Conservation (phyloP, 2,113 vertebrate genomes). For the Chloropsis cyanopogon region DNA sequence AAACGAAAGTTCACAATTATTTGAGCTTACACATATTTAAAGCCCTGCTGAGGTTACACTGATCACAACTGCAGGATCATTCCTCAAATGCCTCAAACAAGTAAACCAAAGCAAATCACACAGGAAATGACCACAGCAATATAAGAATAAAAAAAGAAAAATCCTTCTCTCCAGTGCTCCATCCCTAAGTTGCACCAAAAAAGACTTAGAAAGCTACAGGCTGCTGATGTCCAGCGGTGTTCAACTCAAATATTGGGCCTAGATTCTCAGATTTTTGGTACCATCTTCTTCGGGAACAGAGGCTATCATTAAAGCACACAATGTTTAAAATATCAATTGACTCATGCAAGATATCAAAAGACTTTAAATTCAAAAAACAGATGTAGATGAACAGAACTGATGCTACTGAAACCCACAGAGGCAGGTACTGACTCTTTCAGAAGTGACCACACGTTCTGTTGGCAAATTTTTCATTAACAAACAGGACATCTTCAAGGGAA, state of each 20-base stretch:
- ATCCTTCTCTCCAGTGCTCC: neutral
- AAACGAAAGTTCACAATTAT: constrained; percentile 50
- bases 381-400: neutral
- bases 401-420: neutral
- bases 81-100: constrained; percentile 52
- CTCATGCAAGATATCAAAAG: neutral
- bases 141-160: constrained; percentile 2
- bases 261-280: neutral
- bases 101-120: constrained; percentile 8
- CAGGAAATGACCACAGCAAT: neutral
- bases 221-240: neutral
- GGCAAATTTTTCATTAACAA: neutral
- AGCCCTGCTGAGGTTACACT: constrained; percentile 51
- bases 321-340: neutral
- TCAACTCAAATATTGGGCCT: neutral
- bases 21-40: constrained; percentile 62
- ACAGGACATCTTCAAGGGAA: neutral
- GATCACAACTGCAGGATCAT: constrained; percentile 51
- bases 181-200: neutral
- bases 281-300: neutral
- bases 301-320: neutral
- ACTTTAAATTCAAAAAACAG: neutral
- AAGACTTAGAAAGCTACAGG: neutral
- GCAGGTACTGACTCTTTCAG: neutral
- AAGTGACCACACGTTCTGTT: neutral